Percentiles rank a stretch among this genome's conserved stretches.
Conservation (phyloP, 2,888 invertebrate species). For the Ophraella communa region DNA sequence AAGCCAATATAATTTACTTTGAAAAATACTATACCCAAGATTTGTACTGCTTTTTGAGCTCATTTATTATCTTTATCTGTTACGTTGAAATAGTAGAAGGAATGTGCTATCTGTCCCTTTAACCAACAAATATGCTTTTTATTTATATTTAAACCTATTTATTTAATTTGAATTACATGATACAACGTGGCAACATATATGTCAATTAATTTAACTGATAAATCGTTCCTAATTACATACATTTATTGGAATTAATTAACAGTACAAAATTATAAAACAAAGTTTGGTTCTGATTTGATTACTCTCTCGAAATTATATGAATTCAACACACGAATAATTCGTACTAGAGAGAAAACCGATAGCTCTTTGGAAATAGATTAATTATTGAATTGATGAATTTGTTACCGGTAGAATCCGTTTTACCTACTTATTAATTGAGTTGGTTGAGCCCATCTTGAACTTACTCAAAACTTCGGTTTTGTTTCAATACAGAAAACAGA, state of each 20-base stretch:
- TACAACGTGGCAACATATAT: too few species aligned
- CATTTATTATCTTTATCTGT: too few species aligned
- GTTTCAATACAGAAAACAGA: not conserved
- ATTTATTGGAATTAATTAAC: not conserved
- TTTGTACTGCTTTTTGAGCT: too few species aligned
- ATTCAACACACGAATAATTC: not conserved
- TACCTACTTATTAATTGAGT: constrained; percentile 14
- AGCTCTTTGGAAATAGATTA: constrained; percentile 8
- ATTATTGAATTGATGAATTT: constrained; percentile 18
- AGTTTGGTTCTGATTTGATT: not conserved
- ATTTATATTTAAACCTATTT: too few species aligned
- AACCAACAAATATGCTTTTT: too few species aligned
- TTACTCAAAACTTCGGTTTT: not conserved
- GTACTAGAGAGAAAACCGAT: not conserved
- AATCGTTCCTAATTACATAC: too few species aligned
- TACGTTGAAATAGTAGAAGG: too few species aligned
- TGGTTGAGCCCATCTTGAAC: constrained; percentile 11
- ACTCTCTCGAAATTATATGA: not conserved
- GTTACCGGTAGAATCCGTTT: constrained; percentile 11
- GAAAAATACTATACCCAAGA: too few species aligned
- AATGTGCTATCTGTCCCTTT: too few species aligned
- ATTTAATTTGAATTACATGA: too few species aligned
- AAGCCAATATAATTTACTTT: too few species aligned
- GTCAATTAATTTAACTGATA: too few species aligned
- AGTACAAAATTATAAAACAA: not conserved